These are phyloP conservation scores for Elachura formosa DNA, from an alignment of 2,113 vertebrate species.

Conservation along the genomic window DNA sequence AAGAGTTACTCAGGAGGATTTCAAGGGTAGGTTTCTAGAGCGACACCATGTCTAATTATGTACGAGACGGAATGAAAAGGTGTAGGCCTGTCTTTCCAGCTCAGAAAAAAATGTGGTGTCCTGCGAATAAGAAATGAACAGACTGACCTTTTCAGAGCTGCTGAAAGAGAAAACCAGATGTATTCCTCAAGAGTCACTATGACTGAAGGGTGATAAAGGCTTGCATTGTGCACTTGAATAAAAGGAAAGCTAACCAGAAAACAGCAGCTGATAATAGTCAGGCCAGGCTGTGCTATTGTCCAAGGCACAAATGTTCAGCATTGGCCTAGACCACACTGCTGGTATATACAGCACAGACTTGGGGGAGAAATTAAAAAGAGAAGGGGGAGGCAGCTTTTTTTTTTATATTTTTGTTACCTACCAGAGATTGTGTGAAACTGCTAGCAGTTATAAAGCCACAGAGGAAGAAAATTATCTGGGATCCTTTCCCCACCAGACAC, in stretches of 20 bases:
- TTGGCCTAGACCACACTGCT: constrained; percentile 80
- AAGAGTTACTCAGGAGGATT: constrained; percentile 64
- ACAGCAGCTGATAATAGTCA: constrained; percentile 83
- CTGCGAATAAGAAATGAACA: constrained; percentile 81
- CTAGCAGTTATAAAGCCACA: constrained; percentile 60
- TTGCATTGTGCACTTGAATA: constrained; percentile 79
- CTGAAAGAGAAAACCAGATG: constrained; percentile 85
- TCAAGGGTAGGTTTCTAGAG: constrained; percentile 73
- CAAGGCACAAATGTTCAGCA: constrained; percentile 78
- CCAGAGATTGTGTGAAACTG: constrained; percentile 62
- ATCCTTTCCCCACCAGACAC: constrained; percentile 2
- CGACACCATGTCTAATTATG: constrained; percentile 74
- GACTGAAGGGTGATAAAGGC: constrained; percentile 81
- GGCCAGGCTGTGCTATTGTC: constrained; percentile 82
- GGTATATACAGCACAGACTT: constrained; percentile 66
- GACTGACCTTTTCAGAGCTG: constrained; percentile 81
- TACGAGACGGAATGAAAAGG: constrained; percentile 76
- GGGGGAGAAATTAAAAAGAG: neutral
- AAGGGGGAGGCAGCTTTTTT: constrained; percentile 8
- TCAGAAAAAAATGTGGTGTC: constrained; percentile 73
- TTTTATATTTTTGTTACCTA: constrained; percentile 66
- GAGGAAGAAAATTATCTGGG: constrained; percentile 33
- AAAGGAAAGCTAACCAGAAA: constrained; percentile 83
- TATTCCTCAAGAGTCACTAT: constrained; percentile 84
- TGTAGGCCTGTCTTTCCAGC: constrained; percentile 78